Percentiles rank a stretch among this genome's conserved stretches.
These are phyloP conservation scores for Zaprionus davidi DNA, from an alignment of 1,140 invertebrate species.

Conservation along the genomic window DNA sequence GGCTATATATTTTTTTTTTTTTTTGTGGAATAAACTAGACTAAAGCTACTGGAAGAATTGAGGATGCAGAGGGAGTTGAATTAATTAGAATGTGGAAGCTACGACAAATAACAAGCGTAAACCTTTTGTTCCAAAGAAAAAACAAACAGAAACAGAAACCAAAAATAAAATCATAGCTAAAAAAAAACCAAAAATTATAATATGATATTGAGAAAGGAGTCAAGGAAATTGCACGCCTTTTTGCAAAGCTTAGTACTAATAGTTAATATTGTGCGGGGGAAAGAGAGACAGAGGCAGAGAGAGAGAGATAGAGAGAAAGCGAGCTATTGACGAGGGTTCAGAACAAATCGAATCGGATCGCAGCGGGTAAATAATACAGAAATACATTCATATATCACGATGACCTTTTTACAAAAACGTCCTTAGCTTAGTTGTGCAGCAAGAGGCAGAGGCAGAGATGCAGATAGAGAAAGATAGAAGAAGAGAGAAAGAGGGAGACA, in stretches of 20 bases:
- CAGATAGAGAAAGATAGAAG: not conserved
- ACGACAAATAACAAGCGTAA: conserved; percentile 70
- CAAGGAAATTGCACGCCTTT: conserved; percentile 57
- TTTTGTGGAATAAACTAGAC: conserved; percentile 60
- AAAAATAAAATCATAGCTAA: not conserved
- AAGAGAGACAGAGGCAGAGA: not conserved
- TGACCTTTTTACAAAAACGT: conserved; percentile 77
- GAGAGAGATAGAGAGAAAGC: conserved; percentile 1
- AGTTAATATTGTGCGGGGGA: conserved; percentile 56
- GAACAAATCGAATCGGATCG: conserved; percentile 8
- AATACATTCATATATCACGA: conserved; percentile 40
- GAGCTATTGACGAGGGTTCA: not conserved
- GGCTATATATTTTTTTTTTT: conserved; percentile 46
- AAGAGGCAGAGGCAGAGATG: not conserved
- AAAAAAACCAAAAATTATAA: conserved; percentile 8
- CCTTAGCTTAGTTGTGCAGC: conserved; percentile 70
- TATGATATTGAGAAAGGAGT: not conserved
- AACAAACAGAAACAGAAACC: conserved; percentile 1
- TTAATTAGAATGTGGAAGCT: conserved; percentile 35
- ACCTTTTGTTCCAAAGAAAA: conserved; percentile 48
- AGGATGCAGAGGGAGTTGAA: conserved; percentile 13
- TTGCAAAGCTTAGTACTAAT: conserved; percentile 75
- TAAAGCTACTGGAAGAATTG: conserved; percentile 43
- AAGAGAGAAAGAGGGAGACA: not conserved
- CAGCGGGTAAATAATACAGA: conserved; percentile 3